Conservation (phyloP, 2,797 vertebrate species). For the Scolopax rusticola region DNA sequence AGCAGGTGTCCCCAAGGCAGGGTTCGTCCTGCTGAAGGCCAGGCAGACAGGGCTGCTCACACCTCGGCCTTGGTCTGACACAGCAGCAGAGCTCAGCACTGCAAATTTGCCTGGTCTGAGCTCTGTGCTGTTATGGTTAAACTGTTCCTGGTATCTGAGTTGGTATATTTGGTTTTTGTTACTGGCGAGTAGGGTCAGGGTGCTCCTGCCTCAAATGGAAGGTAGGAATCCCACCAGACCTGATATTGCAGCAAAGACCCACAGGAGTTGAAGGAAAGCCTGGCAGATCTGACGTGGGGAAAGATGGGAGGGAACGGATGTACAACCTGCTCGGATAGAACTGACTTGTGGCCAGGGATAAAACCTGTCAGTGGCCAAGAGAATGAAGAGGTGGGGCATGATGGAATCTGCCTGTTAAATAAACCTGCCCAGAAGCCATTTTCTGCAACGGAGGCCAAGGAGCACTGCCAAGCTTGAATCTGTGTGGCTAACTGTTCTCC, state of each 20-base stretch:
- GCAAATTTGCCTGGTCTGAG: neutral
- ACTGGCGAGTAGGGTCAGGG: neutral
- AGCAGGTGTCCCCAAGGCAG: neutral
- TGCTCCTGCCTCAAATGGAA: neutral
- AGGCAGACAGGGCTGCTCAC: neutral
- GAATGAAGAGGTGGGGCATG: neutral
- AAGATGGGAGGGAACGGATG: neutral
- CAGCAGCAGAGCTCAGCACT: neutral
- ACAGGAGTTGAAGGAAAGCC: neutral
- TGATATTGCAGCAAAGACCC: neutral
- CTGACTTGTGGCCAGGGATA: neutral
- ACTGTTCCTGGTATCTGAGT: neutral
- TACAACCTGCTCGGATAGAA: neutral
- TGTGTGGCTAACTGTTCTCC: neutral
- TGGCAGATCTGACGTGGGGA: rapidly evolving
- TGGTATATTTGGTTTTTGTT: rapidly evolving
- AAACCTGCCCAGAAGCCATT: neutral
- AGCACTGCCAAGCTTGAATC: neutral
- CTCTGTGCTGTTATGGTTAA: neutral
- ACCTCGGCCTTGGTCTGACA: neutral
- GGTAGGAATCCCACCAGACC: neutral
- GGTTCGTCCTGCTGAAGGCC: neutral
- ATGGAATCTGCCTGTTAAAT: neutral
- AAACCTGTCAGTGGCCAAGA: neutral
- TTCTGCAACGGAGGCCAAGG: neutral